Evolutionary conservation across 2,888 invertebrate genomes (phyloP).

Genomic region (Hirtodrosophila histrioides): DNA sequence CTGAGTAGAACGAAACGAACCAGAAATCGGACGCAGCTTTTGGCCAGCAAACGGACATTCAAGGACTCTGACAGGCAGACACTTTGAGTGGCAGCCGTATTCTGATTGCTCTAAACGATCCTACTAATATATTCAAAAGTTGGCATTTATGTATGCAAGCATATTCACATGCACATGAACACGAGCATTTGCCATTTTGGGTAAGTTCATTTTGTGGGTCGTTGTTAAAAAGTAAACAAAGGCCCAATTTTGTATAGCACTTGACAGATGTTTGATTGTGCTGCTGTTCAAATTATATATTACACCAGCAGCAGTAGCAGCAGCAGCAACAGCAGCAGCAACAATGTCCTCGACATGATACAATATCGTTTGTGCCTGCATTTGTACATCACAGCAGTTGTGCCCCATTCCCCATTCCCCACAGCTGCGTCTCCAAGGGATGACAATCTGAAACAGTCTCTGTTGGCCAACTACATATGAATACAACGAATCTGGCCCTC

Average conservation of each 20-base stretch:
- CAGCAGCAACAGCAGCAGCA: slow-evolving; percentile 18
- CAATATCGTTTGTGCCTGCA: slow-evolving; percentile 57
- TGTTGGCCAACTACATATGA: slow-evolving; percentile 62
- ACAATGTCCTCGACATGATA: slow-evolving; percentile 37
- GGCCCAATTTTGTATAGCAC: slow-evolving; percentile 58
- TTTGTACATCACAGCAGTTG: slow-evolving; percentile 34
- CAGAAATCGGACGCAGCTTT: slow-evolving; percentile 41
- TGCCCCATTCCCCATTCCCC: not conserved
- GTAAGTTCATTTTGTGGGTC: slow-evolving; percentile 58
- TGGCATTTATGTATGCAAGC: slow-evolving; percentile 59
- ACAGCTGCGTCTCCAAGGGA: slow-evolving; percentile 50
- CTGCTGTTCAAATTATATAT: slow-evolving; percentile 60
- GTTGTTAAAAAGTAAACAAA: slow-evolving; percentile 66
- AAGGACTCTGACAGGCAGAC: slow-evolving; percentile 21
- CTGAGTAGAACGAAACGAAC: slow-evolving; percentile 31
- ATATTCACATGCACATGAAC: slow-evolving; percentile 49
- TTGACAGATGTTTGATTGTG: slow-evolving; percentile 68
- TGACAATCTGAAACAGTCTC: slow-evolving; percentile 65
- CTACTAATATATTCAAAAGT: slow-evolving; percentile 72
- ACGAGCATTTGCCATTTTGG: slow-evolving; percentile 23
- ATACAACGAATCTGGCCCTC: slow-evolving; percentile 61
- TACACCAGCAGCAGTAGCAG: slow-evolving; percentile 40
- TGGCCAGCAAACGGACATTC: slow-evolving; percentile 14
- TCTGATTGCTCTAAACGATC: slow-evolving; percentile 71
- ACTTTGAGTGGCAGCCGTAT: slow-evolving; percentile 58